Evolutionary conservation across 2,888 invertebrate genomes (phyloP).

Genomic region (Ophion obscuratus): DNA sequence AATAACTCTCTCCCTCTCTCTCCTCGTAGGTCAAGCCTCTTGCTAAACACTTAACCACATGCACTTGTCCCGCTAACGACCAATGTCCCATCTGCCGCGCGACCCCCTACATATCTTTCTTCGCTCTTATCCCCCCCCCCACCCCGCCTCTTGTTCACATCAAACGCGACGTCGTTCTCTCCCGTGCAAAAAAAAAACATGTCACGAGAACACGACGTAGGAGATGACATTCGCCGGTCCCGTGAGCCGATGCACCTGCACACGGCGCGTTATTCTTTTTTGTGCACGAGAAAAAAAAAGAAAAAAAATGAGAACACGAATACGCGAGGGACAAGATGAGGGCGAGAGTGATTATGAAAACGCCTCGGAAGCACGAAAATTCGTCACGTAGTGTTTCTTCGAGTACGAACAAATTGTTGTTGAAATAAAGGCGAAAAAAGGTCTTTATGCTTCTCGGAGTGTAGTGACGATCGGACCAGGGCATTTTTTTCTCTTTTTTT

Average conservation of each 20-base stretch:
- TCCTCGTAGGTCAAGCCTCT: conserved; percentile 35
- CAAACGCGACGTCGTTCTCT: conserved; percentile 31
- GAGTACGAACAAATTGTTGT: too few relatives aligned
- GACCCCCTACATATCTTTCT: neutral
- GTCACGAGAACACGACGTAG: conserved; percentile 45
- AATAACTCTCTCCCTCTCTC: conserved; percentile 3
- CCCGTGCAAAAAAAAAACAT: conserved; percentile 15
- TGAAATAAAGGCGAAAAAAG: too few relatives aligned
- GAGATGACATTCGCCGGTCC: neutral
- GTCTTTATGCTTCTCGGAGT: too few relatives aligned
- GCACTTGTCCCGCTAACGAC: neutral
- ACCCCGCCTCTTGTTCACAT: neutral
- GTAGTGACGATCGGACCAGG: too few relatives aligned
- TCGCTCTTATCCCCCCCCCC: neutral
- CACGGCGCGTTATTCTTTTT: neutral
- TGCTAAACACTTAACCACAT: neutral
- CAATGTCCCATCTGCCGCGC: conserved; percentile 21
- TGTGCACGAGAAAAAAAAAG: too few relatives aligned
- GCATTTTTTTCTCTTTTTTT: too few relatives aligned
- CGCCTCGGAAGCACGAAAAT: too few relatives aligned
- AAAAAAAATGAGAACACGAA: too few relatives aligned
- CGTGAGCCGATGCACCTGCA: neutral
- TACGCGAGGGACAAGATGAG: too few relatives aligned
- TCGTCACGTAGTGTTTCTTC: too few relatives aligned
- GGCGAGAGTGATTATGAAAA: too few relatives aligned